Conservation (phyloP, 2,113 vertebrate species). For the Gallinago jamesoni region DNA sequence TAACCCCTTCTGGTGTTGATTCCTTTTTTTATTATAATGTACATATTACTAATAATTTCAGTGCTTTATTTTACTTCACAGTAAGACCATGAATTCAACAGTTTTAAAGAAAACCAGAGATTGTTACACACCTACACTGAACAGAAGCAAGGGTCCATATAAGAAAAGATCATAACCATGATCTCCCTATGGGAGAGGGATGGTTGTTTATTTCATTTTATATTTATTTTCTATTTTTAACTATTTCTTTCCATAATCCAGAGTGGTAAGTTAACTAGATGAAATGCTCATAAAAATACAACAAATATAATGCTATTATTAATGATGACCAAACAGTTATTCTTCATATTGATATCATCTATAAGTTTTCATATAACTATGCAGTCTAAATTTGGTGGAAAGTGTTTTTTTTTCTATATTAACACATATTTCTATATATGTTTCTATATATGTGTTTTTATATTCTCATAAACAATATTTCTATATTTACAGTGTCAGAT, state of each 20-base stretch:
- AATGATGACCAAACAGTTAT: neutral
- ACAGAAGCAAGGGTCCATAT: neutral
- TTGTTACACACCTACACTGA: neutral
- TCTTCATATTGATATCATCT: neutral
- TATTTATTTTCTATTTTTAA: neutral
- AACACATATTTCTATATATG: neutral
- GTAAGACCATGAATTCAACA: neutral
- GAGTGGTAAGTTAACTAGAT: neutral
- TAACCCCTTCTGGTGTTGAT: fast-evolving
- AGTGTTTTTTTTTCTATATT: neutral
- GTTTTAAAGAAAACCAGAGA: neutral
- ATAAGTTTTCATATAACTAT: neutral
- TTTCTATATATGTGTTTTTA: no score
- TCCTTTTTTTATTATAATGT: neutral
- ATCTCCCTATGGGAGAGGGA: no score
- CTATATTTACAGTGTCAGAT: neutral
- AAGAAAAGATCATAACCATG: neutral
- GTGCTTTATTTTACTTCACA: neutral
- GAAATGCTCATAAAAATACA: neutral
- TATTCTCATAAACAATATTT: neutral
- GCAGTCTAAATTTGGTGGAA: neutral
- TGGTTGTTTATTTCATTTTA: neutral
- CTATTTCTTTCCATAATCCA: neutral
- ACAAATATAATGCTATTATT: neutral
- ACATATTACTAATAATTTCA: neutral